Base-by-base conservation (phyloP, 2,888 invertebrate genomes). In the Melanostoma mellinum region DNA sequence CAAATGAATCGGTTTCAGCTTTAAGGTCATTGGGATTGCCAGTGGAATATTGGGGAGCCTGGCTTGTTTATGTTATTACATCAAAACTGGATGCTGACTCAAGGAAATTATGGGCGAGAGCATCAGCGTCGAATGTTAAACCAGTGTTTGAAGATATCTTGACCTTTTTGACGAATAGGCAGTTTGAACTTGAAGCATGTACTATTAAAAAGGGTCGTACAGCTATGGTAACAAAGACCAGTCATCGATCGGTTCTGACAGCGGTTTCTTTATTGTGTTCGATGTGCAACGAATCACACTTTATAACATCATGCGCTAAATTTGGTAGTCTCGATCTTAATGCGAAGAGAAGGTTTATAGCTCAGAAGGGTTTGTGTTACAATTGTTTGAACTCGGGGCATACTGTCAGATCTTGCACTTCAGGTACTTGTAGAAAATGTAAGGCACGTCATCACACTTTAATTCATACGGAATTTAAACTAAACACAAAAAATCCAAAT, bases 371-470 rank as follows among this genome's bases (percentile, higher is more conserved):
- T 32, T 30, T 50, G 8, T 63, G 63, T 9, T 63, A 50, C 20
- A 63, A 50, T 38, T 63, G 63, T 20, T 6, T 63, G 6, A 63
- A 63, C 9, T 10, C n/a, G 1, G 61, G 44, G 3, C 46, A 61
- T 20, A 38, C 61, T 3, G 61, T 35, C 2, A 61, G 33, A 10
- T 6, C 20, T 32, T 65, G 52, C 52, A 65, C 35, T 0, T 65
- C 65, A 40, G 38, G 52, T 4, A 30, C 65, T 40, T 52, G 65
- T 33, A 67, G 67, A 3, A 63, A 36, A 35, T 63, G 63, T 30
- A 53, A 67, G 44, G 67, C 67, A 6, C 53, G 53, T 6, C 67
- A 67, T 35, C 67, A 67, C 35, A 67, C 67, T 2, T 35, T 9
- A 35, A 67, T 53, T 36, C 52, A 67, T 32, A 20, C 33, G 10